Evolutionary conservation across 2,113 vertebrate genomes (phyloP).

Genomic region (Forbesichthys papilliferus): DNA sequence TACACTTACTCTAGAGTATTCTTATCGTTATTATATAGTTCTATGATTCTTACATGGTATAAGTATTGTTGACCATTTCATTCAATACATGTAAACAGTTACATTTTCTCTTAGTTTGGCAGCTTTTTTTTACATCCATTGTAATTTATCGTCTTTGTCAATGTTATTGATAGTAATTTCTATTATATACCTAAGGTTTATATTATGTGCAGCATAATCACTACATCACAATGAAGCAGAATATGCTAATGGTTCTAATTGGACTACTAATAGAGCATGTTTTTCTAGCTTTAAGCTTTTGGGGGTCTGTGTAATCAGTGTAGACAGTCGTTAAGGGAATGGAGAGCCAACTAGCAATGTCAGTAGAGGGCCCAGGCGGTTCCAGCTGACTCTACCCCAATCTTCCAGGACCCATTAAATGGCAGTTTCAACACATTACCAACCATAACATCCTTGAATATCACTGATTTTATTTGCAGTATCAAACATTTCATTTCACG

Average conservation of each 20-base stretch:
- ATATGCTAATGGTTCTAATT: slow-evolving; percentile 99
- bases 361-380: slow-evolving; percentile 98
- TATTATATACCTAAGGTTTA: slow-evolving; percentile 56
- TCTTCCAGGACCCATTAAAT: slow-evolving; percentile 99
- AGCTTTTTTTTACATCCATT: slow-evolving; percentile 19
- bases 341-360: slow-evolving; percentile 99
- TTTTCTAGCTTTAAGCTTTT: slow-evolving; percentile 97
- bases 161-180: slow-evolving; percentile 54
- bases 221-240: slow-evolving; percentile 95
- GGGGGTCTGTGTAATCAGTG: slow-evolving; percentile 99
- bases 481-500: slow-evolving; percentile 99
- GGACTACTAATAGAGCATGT: slow-evolving; percentile 99
- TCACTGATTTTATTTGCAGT: slow-evolving; percentile 99
- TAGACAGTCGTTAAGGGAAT: slow-evolving; percentile 99
- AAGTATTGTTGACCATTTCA: background rate
- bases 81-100: slow-evolving; percentile 20
- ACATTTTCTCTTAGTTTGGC: background rate
- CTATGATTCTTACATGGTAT: no score
- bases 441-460: slow-evolving; percentile 99
- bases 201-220: slow-evolving; percentile 74
- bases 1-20: no score
- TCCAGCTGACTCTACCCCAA: slow-evolving; percentile 99
- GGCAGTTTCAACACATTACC: slow-evolving; percentile 99
- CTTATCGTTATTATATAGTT: no score
- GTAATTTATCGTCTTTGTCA: slow-evolving; percentile 25